Conservation (phyloP, 2,888 invertebrate genomes). For the Cecidostiba fungosa region DNA sequence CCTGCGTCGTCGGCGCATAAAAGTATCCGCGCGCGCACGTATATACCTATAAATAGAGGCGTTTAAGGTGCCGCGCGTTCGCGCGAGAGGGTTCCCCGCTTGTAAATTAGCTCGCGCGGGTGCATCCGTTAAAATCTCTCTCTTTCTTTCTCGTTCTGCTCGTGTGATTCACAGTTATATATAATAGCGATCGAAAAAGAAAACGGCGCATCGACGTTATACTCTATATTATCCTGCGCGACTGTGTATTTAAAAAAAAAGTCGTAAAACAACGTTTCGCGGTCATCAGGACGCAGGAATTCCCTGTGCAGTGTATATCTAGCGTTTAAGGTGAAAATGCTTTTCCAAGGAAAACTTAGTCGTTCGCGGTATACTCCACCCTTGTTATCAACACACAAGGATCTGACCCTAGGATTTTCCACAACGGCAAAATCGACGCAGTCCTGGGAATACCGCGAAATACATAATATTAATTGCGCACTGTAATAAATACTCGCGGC, state of each 20-base stretch:
- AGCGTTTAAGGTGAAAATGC: neutral
- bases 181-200: neutral
- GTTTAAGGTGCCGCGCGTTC: neutral
- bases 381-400: neutral
- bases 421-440: neutral
- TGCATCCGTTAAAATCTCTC: conserved; percentile 16
- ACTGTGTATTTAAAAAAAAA: neutral
- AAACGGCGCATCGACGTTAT: neutral
- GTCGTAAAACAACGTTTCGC: neutral
- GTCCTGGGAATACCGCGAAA: neutral
- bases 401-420: conserved; percentile 10
- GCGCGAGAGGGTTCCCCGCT: neutral
- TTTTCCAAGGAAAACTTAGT: neutral
- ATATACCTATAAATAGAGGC: neutral
- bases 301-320: neutral
- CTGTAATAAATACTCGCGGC: neutral
- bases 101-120: conserved; percentile 5
- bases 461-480: conserved; percentile 7
- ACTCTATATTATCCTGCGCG: no score
- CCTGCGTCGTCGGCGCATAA: neutral
- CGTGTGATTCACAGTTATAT: neutral
- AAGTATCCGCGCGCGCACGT: neutral
- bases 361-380: neutral
- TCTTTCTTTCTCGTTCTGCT: neutral
- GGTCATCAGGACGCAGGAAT: neutral